A percentile compares a stretch with the other conserved stretches of the same genome.
These are phyloP conservation scores for Rapana venosa DNA, from an alignment of 2,888 invertebrate genomes.

Conservation along the genomic window DNA sequence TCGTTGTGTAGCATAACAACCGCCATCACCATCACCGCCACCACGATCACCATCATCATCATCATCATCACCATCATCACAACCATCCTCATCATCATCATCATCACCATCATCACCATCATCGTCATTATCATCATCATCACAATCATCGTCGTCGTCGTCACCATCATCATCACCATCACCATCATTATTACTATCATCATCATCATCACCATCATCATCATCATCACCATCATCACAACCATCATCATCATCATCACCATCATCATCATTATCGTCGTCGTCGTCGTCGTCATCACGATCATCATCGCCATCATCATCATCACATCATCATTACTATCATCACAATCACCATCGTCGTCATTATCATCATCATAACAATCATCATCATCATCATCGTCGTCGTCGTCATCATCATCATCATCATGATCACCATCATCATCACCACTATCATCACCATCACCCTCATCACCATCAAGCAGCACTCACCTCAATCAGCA, in stretches of 20 bases:
- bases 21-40: not conserved
- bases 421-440: not conserved
- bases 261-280: conserved; percentile 37
- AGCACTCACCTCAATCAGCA: conserved; percentile 17
- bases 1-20: not conserved
- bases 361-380: not conserved
- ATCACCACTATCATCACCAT: not conserved
- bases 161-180: conserved; percentile 30
- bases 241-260: conserved; percentile 27
- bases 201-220: not conserved
- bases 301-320: not conserved
- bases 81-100: not conserved
- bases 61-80: not conserved
- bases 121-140: conserved; percentile 35
- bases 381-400: not conserved
- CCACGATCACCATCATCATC: not conserved
- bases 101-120: not conserved
- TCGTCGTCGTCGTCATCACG: not conserved
- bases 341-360: not conserved
- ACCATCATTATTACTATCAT: conserved; percentile 12
- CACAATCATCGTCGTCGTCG: conserved; percentile 31
- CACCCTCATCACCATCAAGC: not conserved
- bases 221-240: conserved; percentile 38
- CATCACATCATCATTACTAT: conserved; percentile 5
- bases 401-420: not conserved